These are phyloP conservation scores for Gerris buenoi DNA, from an alignment of 1,140 invertebrate genomes.

Conservation along the genomic window DNA sequence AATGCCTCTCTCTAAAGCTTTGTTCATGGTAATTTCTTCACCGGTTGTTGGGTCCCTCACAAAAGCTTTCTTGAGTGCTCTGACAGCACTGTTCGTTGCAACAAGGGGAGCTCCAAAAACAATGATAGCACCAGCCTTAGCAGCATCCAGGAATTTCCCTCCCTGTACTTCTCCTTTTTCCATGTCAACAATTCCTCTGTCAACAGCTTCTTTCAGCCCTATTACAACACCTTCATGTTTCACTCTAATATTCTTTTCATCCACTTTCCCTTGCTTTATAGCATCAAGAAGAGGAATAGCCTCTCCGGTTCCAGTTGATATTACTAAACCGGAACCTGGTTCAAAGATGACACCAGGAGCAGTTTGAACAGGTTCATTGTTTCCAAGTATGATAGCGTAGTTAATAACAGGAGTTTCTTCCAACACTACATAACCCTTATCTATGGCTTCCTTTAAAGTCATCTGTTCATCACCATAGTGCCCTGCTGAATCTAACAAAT, in stretches of 20 bases:
- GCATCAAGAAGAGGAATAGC: slow-evolving; percentile 52
- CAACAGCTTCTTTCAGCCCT: slow-evolving; percentile 56
- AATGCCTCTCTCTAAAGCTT: slow-evolving; percentile 61
- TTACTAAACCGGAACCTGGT: slow-evolving; percentile 51
- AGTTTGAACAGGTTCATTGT: slow-evolving; percentile 46
- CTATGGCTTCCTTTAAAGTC: slow-evolving; percentile 66
- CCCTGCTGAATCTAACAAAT: slow-evolving; percentile 59
- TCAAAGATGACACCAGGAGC: slow-evolving; percentile 55
- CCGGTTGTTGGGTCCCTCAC: slow-evolving; percentile 63
- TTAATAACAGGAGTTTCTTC: slow-evolving; percentile 26
- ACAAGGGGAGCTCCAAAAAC: slow-evolving; percentile 44
- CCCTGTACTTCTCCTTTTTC: slow-evolving; percentile 47
- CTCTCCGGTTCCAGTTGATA: slow-evolving; percentile 49
- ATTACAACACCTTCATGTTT: slow-evolving; percentile 48
- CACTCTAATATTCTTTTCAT: slow-evolving; percentile 51
- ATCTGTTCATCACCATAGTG: slow-evolving; percentile 44
- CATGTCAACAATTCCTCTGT: slow-evolving; percentile 55
- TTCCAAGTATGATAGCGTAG: background rate
- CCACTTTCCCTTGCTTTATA: slow-evolving; percentile 46
- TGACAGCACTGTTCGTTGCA: slow-evolving; percentile 37
- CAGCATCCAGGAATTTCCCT: slow-evolving; percentile 54
- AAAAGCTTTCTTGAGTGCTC: slow-evolving; percentile 36
- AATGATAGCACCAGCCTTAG: slow-evolving; percentile 51
- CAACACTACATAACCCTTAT: slow-evolving; percentile 45
- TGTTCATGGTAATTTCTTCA: slow-evolving; percentile 55